These are phyloP conservation scores for Cydia splendana DNA, from an alignment of 1,140 invertebrate species.

Conservation along the genomic window DNA sequence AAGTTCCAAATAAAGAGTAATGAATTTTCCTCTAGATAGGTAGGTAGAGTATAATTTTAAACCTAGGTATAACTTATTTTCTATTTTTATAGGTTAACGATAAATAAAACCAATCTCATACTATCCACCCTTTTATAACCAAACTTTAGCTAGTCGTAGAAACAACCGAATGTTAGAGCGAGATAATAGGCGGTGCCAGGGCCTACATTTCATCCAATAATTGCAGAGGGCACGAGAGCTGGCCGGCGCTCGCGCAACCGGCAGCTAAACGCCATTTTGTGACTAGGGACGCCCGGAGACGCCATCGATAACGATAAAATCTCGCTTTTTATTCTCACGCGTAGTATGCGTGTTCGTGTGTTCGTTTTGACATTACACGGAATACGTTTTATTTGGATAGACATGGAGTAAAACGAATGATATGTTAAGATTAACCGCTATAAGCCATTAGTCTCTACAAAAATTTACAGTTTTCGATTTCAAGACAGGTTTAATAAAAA, in stretches of 20 bases:
- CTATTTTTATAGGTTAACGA: too few species aligned
- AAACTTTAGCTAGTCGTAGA: constrained; percentile 22
- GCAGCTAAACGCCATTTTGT: constrained; percentile 54
- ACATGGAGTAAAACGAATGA: not conserved
- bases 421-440: too few species aligned
- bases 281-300: constrained; percentile 41
- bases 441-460: too few species aligned
- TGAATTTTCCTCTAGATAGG: too few species aligned
- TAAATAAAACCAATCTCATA: too few species aligned
- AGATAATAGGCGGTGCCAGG: constrained; percentile 48
- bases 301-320: constrained; percentile 15
- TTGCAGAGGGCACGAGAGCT: constrained; percentile 47
- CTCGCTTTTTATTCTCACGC: constrained; percentile 12
- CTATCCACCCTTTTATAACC: constrained; percentile 10
- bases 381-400: not conserved
- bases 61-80: too few species aligned
- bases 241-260: constrained; percentile 43
- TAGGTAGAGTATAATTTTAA: too few species aligned
- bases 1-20: too few species aligned
- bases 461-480: too few species aligned
- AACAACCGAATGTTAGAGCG: constrained; percentile 26
- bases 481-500: too few species aligned
- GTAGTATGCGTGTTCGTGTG: constrained; percentile 6
- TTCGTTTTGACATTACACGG: not conserved
- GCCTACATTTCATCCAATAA: constrained; percentile 56